Evolutionary conservation across 2,797 vertebrate genomes (phyloP).

Genomic region (Sebastiscus albofasciatus): DNA sequence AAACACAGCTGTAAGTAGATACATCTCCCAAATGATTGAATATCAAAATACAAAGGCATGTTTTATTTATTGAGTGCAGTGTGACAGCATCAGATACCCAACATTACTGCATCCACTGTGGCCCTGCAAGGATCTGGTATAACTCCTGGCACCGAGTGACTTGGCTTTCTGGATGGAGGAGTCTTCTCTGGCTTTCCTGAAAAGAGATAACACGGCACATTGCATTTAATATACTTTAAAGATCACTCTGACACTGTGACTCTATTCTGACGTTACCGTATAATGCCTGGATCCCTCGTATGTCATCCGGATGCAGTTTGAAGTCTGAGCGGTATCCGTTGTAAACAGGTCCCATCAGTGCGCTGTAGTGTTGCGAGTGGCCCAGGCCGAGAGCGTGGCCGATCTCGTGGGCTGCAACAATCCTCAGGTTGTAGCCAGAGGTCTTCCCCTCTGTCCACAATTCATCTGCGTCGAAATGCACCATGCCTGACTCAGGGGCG

Average conservation of each 20-base stretch:
- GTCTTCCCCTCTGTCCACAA: conserved; percentile 86
- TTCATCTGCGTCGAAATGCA: conserved; percentile 89
- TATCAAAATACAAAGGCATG: not conserved
- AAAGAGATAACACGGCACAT: not conserved
- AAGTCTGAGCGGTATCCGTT: conserved; percentile 83
- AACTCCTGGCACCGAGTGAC: conserved; percentile 5
- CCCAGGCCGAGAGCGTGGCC: conserved; percentile 89
- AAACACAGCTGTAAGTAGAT: not conserved
- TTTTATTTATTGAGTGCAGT: not conserved
- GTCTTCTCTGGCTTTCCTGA: conserved; percentile 70
- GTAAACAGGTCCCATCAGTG: conserved; percentile 89
- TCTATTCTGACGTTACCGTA: conserved; percentile 81
- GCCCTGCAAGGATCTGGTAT: conserved; percentile 82
- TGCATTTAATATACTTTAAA: not conserved
- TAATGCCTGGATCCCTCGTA: conserved; percentile 87
- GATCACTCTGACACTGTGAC: not conserved
- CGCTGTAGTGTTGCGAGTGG: conserved; percentile 82
- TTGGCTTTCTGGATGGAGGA: conserved; percentile 26
- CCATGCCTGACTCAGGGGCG: conserved; percentile 84
- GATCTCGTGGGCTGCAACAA: conserved; percentile 89
- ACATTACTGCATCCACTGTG: conserved; percentile 84
- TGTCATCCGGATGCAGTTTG: conserved; percentile 85
- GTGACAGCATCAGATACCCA: conserved; percentile 74
- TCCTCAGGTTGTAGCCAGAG: conserved; percentile 85
- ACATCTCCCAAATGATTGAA: no score